Conservation (phyloP, 2,888 invertebrate species). For the Craniophora ligustri region DNA sequence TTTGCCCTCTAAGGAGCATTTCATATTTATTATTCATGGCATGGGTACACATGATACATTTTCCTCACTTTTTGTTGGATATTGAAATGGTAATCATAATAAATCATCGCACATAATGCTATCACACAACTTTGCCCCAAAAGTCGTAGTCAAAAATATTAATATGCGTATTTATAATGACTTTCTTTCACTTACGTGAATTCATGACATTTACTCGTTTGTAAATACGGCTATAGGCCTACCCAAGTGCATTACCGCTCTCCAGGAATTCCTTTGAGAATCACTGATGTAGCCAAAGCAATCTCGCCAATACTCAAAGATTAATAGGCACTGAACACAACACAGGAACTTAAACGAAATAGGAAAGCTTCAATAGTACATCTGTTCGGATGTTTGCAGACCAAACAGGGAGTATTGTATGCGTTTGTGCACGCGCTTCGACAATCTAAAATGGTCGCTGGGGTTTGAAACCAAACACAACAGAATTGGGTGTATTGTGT, state of each 20-base stretch:
- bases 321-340: slow-evolving; percentile 12
- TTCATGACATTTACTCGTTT: too few species aligned
- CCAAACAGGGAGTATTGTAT: slow-evolving; percentile 29
- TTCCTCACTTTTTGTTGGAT: slow-evolving; percentile 10
- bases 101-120: slow-evolving; percentile 1
- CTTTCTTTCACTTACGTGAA: too few species aligned
- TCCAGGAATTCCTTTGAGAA: slow-evolving; percentile 14
- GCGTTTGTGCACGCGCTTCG: slow-evolving; percentile 13
- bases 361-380: slow-evolving; percentile 22
- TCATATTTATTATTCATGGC: slow-evolving; percentile 31
- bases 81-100: slow-evolving; percentile 26
- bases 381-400: slow-evolving; percentile 18
- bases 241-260: neutral
- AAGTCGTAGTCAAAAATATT: too few species aligned
- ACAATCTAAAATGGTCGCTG: slow-evolving; percentile 17
- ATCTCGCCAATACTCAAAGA: slow-evolving; percentile 8
- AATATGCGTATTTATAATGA: too few species aligned
- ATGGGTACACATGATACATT: slow-evolving; percentile 9
- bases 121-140: neutral
- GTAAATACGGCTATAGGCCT: too few species aligned
- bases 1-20: slow-evolving; percentile 2
- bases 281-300: neutral
- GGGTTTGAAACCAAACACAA: slow-evolving; percentile 22
- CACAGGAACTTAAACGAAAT: slow-evolving; percentile 16
- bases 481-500: slow-evolving; percentile 27